Base-by-base conservation (phyloP, 2,888 invertebrate species). In the Perdita meconis region DNA sequence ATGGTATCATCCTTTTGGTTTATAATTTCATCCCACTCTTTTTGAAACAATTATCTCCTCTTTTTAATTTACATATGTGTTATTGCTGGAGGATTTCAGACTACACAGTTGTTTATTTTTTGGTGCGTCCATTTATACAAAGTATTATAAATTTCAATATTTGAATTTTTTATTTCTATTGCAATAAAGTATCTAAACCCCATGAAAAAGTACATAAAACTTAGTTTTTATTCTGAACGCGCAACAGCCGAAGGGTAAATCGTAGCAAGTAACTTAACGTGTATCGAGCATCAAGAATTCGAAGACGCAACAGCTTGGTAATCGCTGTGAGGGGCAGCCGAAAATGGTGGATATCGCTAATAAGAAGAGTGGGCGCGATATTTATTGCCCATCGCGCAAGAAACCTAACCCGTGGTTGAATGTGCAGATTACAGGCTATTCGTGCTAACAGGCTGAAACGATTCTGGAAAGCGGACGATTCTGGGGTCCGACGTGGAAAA, bases 331-430 rank as follows among this genome's bases (percentile, higher is more conserved):
- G 70, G 70, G 42, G 66, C 61, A 66, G 53, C 65, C 50, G 61
- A 68, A 64, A 73, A 80, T 60, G 70, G 63, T 59, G 64, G 74
- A 74, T 69, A 71, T 64, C 47, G 80, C 64, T 84, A 84, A 85
- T 84, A 84, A 81, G 82, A 78, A 71, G 74, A 83, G 83, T 81
- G 81, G 83, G 76, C 81, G 83, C 78, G 70, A 85, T 81, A 84
- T 84, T 85, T 84, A 84, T 85, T 85, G 72, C 65, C 69, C 65
- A 79, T 81, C 83, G 72, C n/a, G 65, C 50, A 66, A 36, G 70
- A 73, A 47, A 80, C 78, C 73, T 61, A 63, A 76, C 69, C 74
- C 78, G 50, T 75, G 68, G 61, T 71, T 60, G 82, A 73, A 56
- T 51, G 66, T 36, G 68, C 61, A 81, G 79, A 85, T 86, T 86